These are phyloP conservation scores for Dioctria linearis DNA, from an alignment of 2,888 invertebrate genomes.

Conservation along the genomic window DNA sequence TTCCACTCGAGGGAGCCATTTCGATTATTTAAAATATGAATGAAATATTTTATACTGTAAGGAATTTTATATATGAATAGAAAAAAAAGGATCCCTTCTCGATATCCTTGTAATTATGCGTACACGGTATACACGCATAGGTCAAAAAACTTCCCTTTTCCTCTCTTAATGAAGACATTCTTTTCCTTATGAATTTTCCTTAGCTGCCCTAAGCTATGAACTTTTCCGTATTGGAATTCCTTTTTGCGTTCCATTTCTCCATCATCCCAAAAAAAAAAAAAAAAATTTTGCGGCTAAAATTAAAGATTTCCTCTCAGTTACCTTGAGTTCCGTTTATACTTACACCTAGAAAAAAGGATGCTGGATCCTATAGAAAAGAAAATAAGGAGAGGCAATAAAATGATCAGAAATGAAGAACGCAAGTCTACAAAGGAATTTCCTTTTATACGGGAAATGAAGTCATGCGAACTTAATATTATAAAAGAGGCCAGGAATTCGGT, in stretches of 20 bases:
- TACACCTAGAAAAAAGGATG: slow-evolving; percentile 1
- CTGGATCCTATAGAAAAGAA: too few species aligned
- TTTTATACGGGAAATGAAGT: slow-evolving; percentile 22
- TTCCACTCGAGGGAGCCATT: too few species aligned
- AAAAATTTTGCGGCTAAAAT: slow-evolving; percentile 11
- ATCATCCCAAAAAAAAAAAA: background rate
- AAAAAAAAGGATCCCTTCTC: background rate
- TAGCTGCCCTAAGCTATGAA: slow-evolving; percentile 41
- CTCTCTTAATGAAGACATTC: slow-evolving; percentile 41
- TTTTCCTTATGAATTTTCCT: slow-evolving; percentile 36
- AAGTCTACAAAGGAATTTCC: slow-evolving; percentile 31
- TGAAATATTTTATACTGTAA: background rate
- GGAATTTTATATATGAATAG: background rate
- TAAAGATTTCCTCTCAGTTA: slow-evolving; percentile 18
- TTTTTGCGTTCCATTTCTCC: slow-evolving; percentile 24
- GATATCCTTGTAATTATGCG: slow-evolving; percentile 24
- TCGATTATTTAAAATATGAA: background rate
- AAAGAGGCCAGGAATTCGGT: background rate
- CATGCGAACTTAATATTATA: slow-evolving; percentile 27
- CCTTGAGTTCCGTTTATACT: slow-evolving; percentile 5
- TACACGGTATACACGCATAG: slow-evolving; percentile 36
- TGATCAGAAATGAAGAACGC: slow-evolving; percentile 14
- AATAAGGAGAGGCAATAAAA: slow-evolving; percentile 26
- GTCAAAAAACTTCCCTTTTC: slow-evolving; percentile 18
- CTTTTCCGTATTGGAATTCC: slow-evolving; percentile 50